Percentiles rank a stretch among this genome's conserved stretches.
These are phyloP conservation scores for Buceros bicornis DNA, from an alignment of 2,797 vertebrate genomes.

Conservation along the genomic window DNA sequence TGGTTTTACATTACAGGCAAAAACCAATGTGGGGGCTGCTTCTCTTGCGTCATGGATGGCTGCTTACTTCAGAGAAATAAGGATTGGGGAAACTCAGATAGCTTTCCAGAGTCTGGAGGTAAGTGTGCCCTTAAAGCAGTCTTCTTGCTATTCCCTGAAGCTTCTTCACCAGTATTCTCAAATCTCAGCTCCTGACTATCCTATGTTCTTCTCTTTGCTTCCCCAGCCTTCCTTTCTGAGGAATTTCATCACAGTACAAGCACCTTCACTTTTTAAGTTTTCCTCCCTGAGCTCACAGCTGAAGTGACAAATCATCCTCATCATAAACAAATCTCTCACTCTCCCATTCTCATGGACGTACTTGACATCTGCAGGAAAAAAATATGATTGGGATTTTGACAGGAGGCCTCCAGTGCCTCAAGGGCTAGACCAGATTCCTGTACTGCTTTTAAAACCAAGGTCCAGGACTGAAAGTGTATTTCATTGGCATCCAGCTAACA, in stretches of 20 bases:
- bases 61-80: neutral
- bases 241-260: neutral
- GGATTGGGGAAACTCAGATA: neutral
- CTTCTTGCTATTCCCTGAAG: neutral
- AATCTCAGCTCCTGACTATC: neutral
- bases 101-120: neutral
- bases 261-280: neutral
- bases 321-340: neutral
- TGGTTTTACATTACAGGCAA: neutral
- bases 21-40: accelerated
- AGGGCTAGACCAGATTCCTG: neutral
- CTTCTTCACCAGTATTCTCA: neutral
- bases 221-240: neutral
- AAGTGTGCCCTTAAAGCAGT: neutral
- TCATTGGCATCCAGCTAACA: neutral
- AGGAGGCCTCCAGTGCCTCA: neutral
- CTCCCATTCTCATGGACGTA: neutral
- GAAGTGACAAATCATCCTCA: neutral
- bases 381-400: neutral
- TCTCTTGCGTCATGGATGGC: neutral
- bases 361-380: neutral
- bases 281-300: neutral
- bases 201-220: neutral
- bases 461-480: neutral
- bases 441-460: neutral